These are phyloP conservation scores for Thelaira solivaga DNA, from an alignment of 2,888 invertebrate genomes.

Conservation along the genomic window DNA sequence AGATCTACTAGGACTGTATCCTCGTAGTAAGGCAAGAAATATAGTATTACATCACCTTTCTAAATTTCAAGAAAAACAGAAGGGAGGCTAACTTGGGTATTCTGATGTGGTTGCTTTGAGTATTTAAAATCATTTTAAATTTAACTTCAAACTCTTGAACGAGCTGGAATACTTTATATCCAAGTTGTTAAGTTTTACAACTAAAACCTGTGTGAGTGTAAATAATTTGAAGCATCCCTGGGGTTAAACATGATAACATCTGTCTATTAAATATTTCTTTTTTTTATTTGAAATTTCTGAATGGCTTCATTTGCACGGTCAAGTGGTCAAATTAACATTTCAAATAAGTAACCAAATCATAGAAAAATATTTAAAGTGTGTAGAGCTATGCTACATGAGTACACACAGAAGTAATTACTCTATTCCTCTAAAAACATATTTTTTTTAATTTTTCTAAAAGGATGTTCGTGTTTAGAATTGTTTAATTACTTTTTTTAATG, in stretches of 20 bases:
- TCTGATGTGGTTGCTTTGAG: too few species aligned
- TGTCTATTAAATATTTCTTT: neutral
- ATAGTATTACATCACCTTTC: too few species aligned
- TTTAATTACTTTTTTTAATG: neutral
- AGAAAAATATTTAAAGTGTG: too few species aligned
- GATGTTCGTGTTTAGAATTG: neutral
- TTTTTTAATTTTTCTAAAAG: neutral
- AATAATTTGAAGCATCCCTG: neutral
- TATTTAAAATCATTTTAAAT: too few species aligned
- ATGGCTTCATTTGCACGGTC: conserved; percentile 27
- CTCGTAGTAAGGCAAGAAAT: too few species aligned
- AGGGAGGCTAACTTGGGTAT: too few species aligned
- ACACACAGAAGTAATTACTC: neutral
- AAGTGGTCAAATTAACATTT: conserved; percentile 42
- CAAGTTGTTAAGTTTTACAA: too few species aligned
- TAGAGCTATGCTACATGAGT: too few species aligned
- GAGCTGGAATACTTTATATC: too few species aligned
- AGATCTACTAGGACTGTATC: too few species aligned
- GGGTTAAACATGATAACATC: conserved; percentile 30
- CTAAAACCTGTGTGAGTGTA: neutral
- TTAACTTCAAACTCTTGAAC: too few species aligned
- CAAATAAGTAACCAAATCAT: conserved; percentile 13
- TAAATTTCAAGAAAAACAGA: too few species aligned
- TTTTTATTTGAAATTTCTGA: conserved; percentile 20
- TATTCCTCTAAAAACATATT: conserved; percentile 2